Conservation (phyloP, 1,140 invertebrate species). For the Pseudomyrmex concolor region DNA sequence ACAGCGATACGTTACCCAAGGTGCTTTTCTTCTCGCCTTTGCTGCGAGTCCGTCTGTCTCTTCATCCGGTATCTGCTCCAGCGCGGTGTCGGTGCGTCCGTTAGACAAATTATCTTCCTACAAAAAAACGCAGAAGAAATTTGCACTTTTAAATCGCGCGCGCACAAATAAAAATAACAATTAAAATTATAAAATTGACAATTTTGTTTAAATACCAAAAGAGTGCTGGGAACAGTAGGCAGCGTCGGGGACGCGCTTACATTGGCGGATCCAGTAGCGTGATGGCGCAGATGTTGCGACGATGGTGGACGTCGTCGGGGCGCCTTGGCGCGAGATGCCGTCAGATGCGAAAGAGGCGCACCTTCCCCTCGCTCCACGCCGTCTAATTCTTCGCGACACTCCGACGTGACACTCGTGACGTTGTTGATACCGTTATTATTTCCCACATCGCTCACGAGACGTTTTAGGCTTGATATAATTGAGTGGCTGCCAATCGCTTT, state of each 20-base stretch:
- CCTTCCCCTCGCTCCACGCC: constrained; percentile 85
- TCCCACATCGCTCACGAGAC: constrained; percentile 74
- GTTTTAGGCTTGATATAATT: constrained; percentile 80
- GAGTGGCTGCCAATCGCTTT: constrained; percentile 74
- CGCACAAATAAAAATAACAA: constrained; percentile 18
- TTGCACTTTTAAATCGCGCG: too few species aligned
- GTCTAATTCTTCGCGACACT: constrained; percentile 85
- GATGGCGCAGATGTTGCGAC: constrained; percentile 81
- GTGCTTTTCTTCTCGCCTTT: constrained; percentile 80
- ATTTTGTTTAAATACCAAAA: constrained; percentile 63
- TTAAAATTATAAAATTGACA: constrained; percentile 18
- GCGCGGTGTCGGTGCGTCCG: constrained; percentile 75
- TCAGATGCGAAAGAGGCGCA: constrained; percentile 87
- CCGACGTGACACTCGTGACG: constrained; percentile 73
- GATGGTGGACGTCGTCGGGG: constrained; percentile 88
- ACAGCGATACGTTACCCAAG: constrained; percentile 78
- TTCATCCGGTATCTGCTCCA: constrained; percentile 76
- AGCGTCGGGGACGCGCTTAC: constrained; percentile 57
- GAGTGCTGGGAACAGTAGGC: constrained; percentile 37
- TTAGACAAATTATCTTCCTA: constrained; percentile 81
- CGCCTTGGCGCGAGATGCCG: constrained; percentile 87
- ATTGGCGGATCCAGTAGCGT: constrained; percentile 46
- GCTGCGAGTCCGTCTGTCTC: constrained; percentile 74
- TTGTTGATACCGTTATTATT: constrained; percentile 76
- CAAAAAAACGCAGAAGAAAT: background rate